phyloP scores from a whole-genome alignment of 2,888 invertebrate species.

The Ganaspis brasiliensis region DNA sequence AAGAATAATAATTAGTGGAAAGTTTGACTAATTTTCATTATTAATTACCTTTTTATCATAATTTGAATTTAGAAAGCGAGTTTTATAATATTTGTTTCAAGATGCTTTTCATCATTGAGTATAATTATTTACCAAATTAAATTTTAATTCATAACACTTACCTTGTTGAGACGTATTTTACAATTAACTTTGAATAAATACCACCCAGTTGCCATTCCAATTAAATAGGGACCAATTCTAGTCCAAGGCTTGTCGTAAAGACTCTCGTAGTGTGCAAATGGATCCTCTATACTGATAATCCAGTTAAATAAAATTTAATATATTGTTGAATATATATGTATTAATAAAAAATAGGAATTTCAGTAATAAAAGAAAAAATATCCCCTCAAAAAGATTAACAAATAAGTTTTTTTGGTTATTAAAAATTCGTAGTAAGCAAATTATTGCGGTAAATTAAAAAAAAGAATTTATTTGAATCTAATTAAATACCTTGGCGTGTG shows the following conservation, averaged over 20 bases:
- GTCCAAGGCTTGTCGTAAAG: slow-evolving; percentile 79
- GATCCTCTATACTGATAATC: slow-evolving; percentile 78
- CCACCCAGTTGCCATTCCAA: slow-evolving; percentile 77
- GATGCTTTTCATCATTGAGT: no score
- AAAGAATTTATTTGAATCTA: slow-evolving; percentile 12
- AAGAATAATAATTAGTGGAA: no score
- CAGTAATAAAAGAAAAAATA: no score
- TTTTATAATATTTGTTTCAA: no score
- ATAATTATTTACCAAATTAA: neutral
- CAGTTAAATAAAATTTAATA: no score
- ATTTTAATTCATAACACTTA: slow-evolving; percentile 49
- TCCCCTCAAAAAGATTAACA: no score
- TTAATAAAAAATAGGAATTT: slow-evolving; percentile 30
- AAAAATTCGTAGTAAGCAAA: no score
- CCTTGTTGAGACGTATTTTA: slow-evolving; percentile 68
- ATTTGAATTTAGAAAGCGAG: no score
- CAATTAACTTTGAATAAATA: slow-evolving; percentile 71
- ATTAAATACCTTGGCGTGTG: slow-evolving; percentile 72
- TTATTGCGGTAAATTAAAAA: no score
- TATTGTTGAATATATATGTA: neutral
- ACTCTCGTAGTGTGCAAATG: slow-evolving; percentile 75
- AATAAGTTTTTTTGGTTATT: no score
- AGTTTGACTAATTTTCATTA: no score
- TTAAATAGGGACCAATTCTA: slow-evolving; percentile 77
- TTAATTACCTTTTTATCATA: no score